Evolutionary conservation across 2,797 vertebrate genomes (phyloP).

Genomic region (Philypnodon macrostomus): DNA sequence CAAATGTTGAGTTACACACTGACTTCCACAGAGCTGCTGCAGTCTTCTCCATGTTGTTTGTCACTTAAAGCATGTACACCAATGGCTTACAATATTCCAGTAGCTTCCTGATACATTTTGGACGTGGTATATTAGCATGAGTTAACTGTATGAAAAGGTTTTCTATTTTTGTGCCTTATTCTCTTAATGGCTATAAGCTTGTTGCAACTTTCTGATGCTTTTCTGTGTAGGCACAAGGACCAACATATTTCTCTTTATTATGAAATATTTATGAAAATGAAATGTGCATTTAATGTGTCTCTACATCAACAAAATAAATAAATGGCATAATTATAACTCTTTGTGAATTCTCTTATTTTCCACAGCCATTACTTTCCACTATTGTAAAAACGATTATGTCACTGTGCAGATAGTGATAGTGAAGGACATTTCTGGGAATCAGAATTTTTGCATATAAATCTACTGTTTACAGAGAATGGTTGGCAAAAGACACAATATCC

Average conservation of each 20-base stretch:
- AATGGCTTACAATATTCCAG: slow-evolving; percentile 71
- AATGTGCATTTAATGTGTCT: slow-evolving; percentile 79
- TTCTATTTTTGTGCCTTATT: slow-evolving; percentile 88
- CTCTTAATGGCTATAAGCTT: slow-evolving; percentile 76
- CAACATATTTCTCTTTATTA: slow-evolving; percentile 81
- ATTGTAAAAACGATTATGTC: too few species aligned
- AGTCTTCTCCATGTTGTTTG: too few species aligned
- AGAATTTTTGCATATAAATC: too few species aligned
- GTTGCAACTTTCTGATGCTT: slow-evolving; percentile 65
- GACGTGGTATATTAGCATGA: slow-evolving; percentile 82
- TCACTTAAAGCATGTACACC: slow-evolving; percentile 74
- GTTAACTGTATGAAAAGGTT: slow-evolving; percentile 73
- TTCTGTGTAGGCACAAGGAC: slow-evolving; percentile 73
- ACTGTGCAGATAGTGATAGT: too few species aligned
- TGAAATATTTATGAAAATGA: slow-evolving; percentile 83
- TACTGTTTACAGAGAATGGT: too few species aligned
- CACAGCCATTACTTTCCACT: too few species aligned
- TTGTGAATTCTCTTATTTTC: slow-evolving; percentile 21
- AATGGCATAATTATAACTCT: slow-evolving; percentile 66
- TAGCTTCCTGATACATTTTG: slow-evolving; percentile 76
- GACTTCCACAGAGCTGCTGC: slow-evolving; percentile 33
- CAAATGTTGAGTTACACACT: slow-evolving; percentile 53
- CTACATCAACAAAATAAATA: slow-evolving; percentile 72
- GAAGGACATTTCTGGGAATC: too few species aligned
- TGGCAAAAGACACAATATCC: too few species aligned